phyloP scores from a whole-genome alignment of 1,140 invertebrate genomes.

The Diplogasteroides magnus region DNA sequence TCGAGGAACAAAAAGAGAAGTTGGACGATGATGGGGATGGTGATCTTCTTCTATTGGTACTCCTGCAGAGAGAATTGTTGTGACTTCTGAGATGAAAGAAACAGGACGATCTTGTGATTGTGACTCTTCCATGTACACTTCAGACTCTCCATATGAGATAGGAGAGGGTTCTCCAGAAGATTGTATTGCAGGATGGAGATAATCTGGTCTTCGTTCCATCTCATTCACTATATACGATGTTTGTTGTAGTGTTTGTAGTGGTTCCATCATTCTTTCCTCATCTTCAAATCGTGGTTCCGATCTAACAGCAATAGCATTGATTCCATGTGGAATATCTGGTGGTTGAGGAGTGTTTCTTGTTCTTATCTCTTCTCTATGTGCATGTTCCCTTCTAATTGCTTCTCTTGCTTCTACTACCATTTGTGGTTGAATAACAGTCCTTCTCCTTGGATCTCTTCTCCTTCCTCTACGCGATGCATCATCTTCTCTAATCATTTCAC shows the following conservation, averaged over 20 bases:
- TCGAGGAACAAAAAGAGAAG: too few species aligned
- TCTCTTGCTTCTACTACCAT: not conserved
- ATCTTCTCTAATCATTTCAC: constrained; percentile 1
- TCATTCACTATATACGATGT: too few species aligned
- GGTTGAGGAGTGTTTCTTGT: not conserved
- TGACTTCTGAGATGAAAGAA: not conserved
- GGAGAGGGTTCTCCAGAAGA: too few species aligned
- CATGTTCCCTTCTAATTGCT: not conserved
- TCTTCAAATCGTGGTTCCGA: not conserved
- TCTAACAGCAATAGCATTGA: not conserved
- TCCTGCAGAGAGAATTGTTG: not conserved
- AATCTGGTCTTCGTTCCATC: too few species aligned
- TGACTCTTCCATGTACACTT: too few species aligned
- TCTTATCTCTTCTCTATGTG: not conserved
- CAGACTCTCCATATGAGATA: too few species aligned
- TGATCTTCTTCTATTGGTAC: too few species aligned
- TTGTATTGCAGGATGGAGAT: too few species aligned
- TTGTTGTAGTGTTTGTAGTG: too few species aligned
- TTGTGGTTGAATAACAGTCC: not conserved
- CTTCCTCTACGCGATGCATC: not conserved
- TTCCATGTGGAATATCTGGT: constrained; percentile 15
- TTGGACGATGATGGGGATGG: too few species aligned
- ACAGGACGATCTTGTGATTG: too few species aligned
- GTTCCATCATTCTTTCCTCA: too few species aligned
- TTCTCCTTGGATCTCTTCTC: not conserved